phyloP scores from a whole-genome alignment of 2,888 invertebrate genomes.

The Parascotia fuliginaria region DNA sequence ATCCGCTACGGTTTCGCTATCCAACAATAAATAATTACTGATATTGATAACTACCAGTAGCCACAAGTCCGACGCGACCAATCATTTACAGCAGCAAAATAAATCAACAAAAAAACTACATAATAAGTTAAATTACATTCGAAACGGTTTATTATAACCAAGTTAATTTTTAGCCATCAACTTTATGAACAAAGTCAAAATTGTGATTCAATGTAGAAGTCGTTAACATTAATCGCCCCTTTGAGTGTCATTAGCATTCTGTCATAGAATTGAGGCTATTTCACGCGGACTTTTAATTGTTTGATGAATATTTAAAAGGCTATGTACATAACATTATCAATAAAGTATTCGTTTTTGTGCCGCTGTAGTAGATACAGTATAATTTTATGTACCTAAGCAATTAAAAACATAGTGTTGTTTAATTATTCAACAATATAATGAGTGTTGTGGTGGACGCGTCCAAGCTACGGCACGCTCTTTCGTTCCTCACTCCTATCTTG shows the following conservation, averaged over 20 bases:
- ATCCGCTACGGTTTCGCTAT: constrained; percentile 75
- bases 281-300: constrained; percentile 66
- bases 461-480: constrained; percentile 14
- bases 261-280: constrained; percentile 61
- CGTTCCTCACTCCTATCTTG: no score
- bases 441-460: constrained; percentile 43
- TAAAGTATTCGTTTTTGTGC: constrained; percentile 57
- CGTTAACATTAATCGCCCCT: constrained; percentile 61
- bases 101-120: constrained; percentile 54
- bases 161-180: constrained; percentile 49
- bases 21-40: constrained; percentile 82
- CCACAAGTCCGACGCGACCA: constrained; percentile 43
- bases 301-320: constrained; percentile 71
- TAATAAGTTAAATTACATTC: constrained; percentile 38
- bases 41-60: constrained; percentile 72
- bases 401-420: constrained; percentile 60
- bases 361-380: constrained; percentile 49
- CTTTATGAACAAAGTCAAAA: constrained; percentile 51
- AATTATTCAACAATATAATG: constrained; percentile 64
- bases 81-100: constrained; percentile 62
- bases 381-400: constrained; percentile 64
- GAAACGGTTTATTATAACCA: constrained; percentile 44
- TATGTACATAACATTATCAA: constrained; percentile 59
- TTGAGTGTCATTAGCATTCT: constrained; percentile 59
- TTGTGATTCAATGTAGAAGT: constrained; percentile 58